Evolutionary conservation across 1,140 invertebrate species (phyloP), one percentile per base, ranked within the genome.

Genomic region (Ephestia elutella): DNA sequence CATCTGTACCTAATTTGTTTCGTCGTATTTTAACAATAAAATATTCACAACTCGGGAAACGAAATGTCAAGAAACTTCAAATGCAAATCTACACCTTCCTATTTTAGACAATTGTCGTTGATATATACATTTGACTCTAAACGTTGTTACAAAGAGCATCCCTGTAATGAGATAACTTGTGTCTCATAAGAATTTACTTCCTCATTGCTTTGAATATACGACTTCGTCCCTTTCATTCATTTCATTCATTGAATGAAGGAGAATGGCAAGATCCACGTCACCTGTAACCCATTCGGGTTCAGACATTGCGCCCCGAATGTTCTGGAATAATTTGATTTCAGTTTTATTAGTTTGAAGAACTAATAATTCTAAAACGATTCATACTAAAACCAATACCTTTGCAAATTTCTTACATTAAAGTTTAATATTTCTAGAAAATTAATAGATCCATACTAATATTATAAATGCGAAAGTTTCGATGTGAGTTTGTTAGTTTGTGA

Each of bases 141-240:
- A 44, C 1, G 13, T 44, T 15, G 38, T 44, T 10, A 44, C 38
- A 44, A 44, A 44, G n/a, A 35, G 32, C 32, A 35, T 13, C 32
- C 10, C 9, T 15, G 38, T 44, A 44, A 44, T 44, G 38, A 44
- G 38, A 44, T 44, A 44, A 44, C 38, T 44, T 44, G n/a, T 44
- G 38, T 44, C 38, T 15, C 38, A 38, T 38, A 44, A 44, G 38
- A 17, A 44, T n/a, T 44, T 44, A 44, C 38, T n/a, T 44, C n/a
- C 38, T 3, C 38, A 17, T 44, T 44, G 38, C 5, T 9, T 7
- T 44, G n/a, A 44, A 44, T 44, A 8, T 44, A 15, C 15, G 38
- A 17, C 32, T 38, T 10, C 11, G 15, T 8, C 38, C 38, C 1
- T 44, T 15, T 44, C 38, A 44, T 44, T 44, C 38, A 44, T 44